These are phyloP conservation scores for Boloria euphrosyne DNA, from an alignment of 2,888 invertebrate species.

Conservation along the genomic window DNA sequence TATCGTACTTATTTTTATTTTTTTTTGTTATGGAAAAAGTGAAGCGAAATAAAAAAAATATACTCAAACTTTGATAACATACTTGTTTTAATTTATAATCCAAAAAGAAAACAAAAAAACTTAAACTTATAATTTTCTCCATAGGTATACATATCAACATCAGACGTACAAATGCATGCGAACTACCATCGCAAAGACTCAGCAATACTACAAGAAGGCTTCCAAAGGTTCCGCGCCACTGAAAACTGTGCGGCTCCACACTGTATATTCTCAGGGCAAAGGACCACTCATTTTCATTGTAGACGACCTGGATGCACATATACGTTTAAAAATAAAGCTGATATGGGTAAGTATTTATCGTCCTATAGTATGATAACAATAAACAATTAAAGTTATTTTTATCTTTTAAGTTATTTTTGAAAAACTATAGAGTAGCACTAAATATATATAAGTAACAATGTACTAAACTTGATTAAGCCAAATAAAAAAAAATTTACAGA, in stretches of 20 bases:
- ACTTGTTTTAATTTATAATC: too few species aligned
- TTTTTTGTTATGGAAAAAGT: too few species aligned
- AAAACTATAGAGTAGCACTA: too few species aligned
- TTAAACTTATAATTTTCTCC: background rate
- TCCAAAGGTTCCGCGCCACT: constrained; percentile 97
- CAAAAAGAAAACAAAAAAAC: too few species aligned
- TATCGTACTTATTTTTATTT: too few species aligned
- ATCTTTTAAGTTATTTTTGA: too few species aligned
- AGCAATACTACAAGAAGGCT: constrained; percentile 98
- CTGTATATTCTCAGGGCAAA: constrained; percentile 95
- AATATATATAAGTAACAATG: too few species aligned
- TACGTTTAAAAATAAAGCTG: constrained; percentile 99
- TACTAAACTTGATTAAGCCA: background rate
- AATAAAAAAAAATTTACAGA: constrained; percentile 85
- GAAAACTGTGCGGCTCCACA: constrained; percentile 96
- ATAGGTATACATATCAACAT: constrained; percentile 97
- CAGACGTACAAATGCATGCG: constrained; percentile 99
- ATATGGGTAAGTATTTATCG: constrained; percentile 91
- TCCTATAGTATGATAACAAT: background rate
- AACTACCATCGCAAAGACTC: constrained; percentile 99
- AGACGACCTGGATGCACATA: constrained; percentile 94
- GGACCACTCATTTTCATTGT: constrained; percentile 99
- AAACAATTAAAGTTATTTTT: too few species aligned
- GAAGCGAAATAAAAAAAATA: too few species aligned
- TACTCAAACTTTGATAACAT: too few species aligned